Evolutionary conservation across 2,797 vertebrate species (phyloP).

Genomic region (Mastacembelus armatus): DNA sequence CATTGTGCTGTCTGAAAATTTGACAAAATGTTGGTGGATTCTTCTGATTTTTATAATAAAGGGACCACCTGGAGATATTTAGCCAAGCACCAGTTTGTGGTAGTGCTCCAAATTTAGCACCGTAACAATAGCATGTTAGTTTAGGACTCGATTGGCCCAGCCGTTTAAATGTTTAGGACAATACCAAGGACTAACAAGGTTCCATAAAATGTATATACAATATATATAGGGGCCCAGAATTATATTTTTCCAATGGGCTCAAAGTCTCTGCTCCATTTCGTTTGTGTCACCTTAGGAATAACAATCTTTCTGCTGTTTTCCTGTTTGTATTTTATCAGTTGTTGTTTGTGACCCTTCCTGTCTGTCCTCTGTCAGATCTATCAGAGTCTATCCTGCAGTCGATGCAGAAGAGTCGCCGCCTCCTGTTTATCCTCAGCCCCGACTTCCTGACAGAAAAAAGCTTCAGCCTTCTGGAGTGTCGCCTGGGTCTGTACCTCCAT

Average conservation of each 20-base stretch:
- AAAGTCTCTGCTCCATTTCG: no score
- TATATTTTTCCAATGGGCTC: no score
- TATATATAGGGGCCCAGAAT: no score
- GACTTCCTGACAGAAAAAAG: constrained; percentile 90
- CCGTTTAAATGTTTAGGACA: no score
- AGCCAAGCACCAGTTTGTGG: no score
- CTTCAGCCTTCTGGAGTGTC: constrained; percentile 92
- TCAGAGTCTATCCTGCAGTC: constrained; percentile 87
- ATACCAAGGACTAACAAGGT: no score
- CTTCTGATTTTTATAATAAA: not conserved
- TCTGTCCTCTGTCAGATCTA: constrained; percentile 77
- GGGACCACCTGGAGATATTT: no score
- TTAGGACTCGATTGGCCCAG: no score
- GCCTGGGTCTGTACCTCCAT: constrained; percentile 90
- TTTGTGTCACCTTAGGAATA: no score
- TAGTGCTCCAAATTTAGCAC: no score
- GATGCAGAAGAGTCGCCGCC: constrained; percentile 91
- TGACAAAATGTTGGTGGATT: not conserved
- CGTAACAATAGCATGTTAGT: not conserved
- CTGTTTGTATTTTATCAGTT: not conserved
- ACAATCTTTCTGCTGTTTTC: not conserved
- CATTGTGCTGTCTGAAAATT: not conserved
- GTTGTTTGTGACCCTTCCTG: constrained; percentile 10
- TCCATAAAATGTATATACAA: no score
- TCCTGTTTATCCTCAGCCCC: constrained; percentile 91